Evolutionary conservation across 2,888 invertebrate genomes (phyloP), one percentile per base, ranked within the genome.

Genomic region (Callosobruchus maculatus): DNA sequence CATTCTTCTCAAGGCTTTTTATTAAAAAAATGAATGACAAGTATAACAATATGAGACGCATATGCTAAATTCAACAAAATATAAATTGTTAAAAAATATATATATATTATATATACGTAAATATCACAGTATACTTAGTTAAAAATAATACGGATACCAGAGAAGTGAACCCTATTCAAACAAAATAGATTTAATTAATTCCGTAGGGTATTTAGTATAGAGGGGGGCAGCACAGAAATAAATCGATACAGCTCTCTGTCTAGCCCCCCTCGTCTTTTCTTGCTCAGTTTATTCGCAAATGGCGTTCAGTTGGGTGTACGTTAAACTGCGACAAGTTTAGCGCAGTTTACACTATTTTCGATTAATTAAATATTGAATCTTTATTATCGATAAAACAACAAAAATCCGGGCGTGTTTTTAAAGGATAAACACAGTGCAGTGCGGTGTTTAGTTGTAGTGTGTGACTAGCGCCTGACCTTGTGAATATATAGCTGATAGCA

Each of bases 201-300:
- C 81, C 81, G 78, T 79, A 81, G 81, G 81, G 81, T 80, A 80
- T 81, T 81, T 81, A 80, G 80, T 79, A 77, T 79, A 80, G 80
- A 81, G 81, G 81, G 83, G 84, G 83, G 82, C 83, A 81, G 80
- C 81, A 80, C 78, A 77, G 49, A 80, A 78, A 81, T 82, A 82
- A 83, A 83, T 83, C 83, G 82, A 83, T 83, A 83, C 78, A 74
- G 77, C 73, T 75, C 49, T 49, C 49, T 74, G 77, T 74, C 76
- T 79, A 78, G 82, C 81, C 83, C 84, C 84, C 83, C 83, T 80
- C 26, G 67, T 21, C 49, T 70, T 70, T 75, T 22, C 49, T 49
- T 49, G 49, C 49, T 18, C 49, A 13, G 49, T 49, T 49, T 49
- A 49, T 49, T 49, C 49, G 49, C 49, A 49, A 49, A 49, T 49